Evolutionary conservation across 2,888 invertebrate genomes (phyloP).

Genomic region (Apamea epomidion): DNA sequence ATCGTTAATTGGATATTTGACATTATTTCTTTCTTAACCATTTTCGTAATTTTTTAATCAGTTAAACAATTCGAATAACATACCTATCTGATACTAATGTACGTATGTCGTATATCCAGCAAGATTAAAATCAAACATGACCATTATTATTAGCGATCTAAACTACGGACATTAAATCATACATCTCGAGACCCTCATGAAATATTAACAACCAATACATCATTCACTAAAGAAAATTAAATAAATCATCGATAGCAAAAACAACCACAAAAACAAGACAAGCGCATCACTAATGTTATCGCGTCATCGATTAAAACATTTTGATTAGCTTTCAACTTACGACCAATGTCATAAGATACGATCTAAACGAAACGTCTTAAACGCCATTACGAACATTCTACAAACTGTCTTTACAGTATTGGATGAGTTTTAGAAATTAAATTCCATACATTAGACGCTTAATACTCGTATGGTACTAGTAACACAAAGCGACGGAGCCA

Average conservation of each 20-base stretch:
- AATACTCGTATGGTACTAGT: constrained; percentile 88
- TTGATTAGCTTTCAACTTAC: constrained; percentile 90
- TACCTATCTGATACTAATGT: not conserved
- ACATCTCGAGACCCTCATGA: constrained; percentile 40
- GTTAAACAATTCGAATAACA: not conserved
- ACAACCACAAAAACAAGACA: constrained; percentile 64
- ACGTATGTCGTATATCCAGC: not conserved
- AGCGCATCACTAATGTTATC: constrained; percentile 86
- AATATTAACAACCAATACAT: constrained; percentile 58
- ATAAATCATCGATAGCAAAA: constrained; percentile 64
- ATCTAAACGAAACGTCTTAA: constrained; percentile 83
- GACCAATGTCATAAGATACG: constrained; percentile 87
- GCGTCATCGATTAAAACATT: constrained; percentile 90
- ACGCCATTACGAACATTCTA: constrained; percentile 81
- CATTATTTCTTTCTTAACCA: not conserved
- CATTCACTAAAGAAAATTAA: constrained; percentile 53
- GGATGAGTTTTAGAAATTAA: constrained; percentile 85
- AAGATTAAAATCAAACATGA: constrained; percentile 1
- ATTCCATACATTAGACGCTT: constrained; percentile 89
- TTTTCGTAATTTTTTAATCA: not conserved
- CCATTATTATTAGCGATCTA: constrained; percentile 5
- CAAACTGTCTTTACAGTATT: constrained; percentile 81
- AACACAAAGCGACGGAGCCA: constrained; percentile 89
- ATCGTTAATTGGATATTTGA: not conserved
- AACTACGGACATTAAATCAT: constrained; percentile 39